These are phyloP conservation scores for Drosophila suzukii DNA, from an alignment of 1,140 invertebrate species.

Conservation along the genomic window DNA sequence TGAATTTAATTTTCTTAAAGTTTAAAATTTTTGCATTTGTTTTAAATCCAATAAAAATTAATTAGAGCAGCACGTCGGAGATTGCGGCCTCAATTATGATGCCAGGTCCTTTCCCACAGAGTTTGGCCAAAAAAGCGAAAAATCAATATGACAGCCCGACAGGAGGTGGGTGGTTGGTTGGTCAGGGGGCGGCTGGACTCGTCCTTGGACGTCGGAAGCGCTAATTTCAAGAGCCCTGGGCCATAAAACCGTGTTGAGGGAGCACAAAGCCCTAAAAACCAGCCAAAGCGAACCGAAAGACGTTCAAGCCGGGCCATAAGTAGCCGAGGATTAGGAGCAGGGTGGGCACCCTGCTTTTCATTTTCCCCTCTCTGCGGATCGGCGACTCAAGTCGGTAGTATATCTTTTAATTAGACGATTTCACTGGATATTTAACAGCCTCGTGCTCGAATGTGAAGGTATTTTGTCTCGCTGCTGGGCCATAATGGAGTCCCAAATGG, in stretches of 20 bases:
- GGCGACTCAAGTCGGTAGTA: slow-evolving; percentile 40
- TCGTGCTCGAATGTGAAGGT: slow-evolving; percentile 43
- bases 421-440: slow-evolving; percentile 47
- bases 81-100: slow-evolving; percentile 67
- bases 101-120: slow-evolving; percentile 25
- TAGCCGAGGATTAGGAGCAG: slow-evolving; percentile 50
- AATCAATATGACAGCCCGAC: slow-evolving; percentile 54
- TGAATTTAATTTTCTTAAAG: slow-evolving; percentile 35
- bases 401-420: slow-evolving; percentile 63
- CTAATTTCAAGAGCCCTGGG: slow-evolving; percentile 61
- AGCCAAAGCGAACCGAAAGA: slow-evolving; percentile 49
- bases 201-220: slow-evolving; percentile 50
- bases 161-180: neutral
- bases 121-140: slow-evolving; percentile 35
- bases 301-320: slow-evolving; percentile 53
- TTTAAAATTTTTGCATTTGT: slow-evolving; percentile 35
- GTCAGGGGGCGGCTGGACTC: slow-evolving; percentile 2
- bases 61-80: slow-evolving; percentile 56
- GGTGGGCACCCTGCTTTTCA: neutral
- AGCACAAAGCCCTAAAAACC: slow-evolving; percentile 60
- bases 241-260: slow-evolving; percentile 57
- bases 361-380: slow-evolving; percentile 5
- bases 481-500: slow-evolving; percentile 40
- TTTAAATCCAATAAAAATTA: slow-evolving; percentile 74
- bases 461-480: slow-evolving; percentile 22